Percentiles rank a stretch among this genome's conserved stretches.
These are phyloP conservation scores for Gavialis gangeticus DNA, from an alignment of 2,113 vertebrate species.

Conservation along the genomic window DNA sequence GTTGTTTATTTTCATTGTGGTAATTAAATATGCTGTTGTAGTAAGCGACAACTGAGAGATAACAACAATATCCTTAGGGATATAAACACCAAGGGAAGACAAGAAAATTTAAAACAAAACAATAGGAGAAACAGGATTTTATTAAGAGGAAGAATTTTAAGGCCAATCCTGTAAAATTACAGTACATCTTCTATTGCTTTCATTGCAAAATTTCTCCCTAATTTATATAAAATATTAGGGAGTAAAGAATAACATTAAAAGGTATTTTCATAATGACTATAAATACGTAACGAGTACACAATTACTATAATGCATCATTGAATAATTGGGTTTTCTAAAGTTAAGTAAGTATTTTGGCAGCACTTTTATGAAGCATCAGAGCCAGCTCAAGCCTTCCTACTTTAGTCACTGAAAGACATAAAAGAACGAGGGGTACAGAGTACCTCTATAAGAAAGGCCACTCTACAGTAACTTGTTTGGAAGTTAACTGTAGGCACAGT, in stretches of 20 bases:
- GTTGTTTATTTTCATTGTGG: not conserved
- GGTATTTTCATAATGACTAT: not conserved
- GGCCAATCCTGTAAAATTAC: too few species aligned
- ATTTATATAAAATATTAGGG: not conserved
- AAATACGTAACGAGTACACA: not conserved
- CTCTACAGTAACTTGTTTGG: not conserved
- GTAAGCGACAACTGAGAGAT: not conserved
- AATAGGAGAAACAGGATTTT: not conserved
- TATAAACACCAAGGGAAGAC: not conserved
- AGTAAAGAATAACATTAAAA: not conserved
- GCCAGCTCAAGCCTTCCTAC: too few species aligned
- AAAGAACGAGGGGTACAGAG: not conserved
- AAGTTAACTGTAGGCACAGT: constrained; percentile 20
- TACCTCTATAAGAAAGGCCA: not conserved
- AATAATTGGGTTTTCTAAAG: not conserved
- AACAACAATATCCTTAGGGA: not conserved
- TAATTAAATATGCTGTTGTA: not conserved
- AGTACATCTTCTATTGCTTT: too few species aligned
- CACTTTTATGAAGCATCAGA: not conserved
- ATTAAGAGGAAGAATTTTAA: too few species aligned
- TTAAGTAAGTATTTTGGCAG: not conserved
- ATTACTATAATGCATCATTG: not conserved
- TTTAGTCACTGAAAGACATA: not conserved
- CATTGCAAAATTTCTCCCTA: too few species aligned
- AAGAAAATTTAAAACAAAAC: not conserved